Evolutionary conservation across 2,888 invertebrate genomes (phyloP).

Genomic region (Gryllus longicercus): DNA sequence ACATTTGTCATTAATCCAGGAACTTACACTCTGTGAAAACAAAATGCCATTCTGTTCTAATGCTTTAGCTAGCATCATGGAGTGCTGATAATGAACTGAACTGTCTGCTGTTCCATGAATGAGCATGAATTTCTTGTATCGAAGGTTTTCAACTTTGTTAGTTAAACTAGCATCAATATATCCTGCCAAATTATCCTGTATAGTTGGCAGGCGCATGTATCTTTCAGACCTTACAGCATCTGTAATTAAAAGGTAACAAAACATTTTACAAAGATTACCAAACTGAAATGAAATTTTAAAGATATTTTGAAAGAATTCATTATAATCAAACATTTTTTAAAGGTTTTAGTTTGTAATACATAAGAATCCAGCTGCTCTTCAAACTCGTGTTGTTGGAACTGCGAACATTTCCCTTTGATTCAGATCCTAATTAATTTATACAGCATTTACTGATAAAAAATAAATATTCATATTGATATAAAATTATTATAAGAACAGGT

Average conservation of each 20-base stretch:
- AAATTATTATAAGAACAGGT: too few species aligned
- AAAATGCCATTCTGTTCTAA: conserved; percentile 80
- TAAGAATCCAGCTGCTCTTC: too few species aligned
- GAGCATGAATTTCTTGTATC: conserved; percentile 77
- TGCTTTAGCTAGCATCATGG: conserved; percentile 83
- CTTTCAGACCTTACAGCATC: conserved; percentile 97
- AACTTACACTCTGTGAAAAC: conserved; percentile 82
- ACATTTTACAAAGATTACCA: not conserved
- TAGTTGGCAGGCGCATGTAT: conserved; percentile 85
- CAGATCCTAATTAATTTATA: too few species aligned
- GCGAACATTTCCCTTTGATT: too few species aligned
- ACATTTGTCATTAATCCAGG: not conserved
- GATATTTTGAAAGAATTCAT: not conserved
- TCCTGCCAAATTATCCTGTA: conserved; percentile 63
- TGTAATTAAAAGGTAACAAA: conserved; percentile 47
- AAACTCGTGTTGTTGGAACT: too few species aligned
- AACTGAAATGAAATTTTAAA: not conserved
- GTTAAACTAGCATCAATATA: conserved; percentile 76
- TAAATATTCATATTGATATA: too few species aligned
- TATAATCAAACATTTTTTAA: too few species aligned
- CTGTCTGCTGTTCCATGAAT: conserved; percentile 93
- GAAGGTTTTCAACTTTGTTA: conserved; percentile 61
- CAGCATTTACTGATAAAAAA: too few species aligned
- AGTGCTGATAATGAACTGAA: conserved; percentile 97
- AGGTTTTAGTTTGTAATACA: too few species aligned